Base-by-base conservation (phyloP, 2,113 vertebrate species). In the Chlorodrepanis virens region DNA sequence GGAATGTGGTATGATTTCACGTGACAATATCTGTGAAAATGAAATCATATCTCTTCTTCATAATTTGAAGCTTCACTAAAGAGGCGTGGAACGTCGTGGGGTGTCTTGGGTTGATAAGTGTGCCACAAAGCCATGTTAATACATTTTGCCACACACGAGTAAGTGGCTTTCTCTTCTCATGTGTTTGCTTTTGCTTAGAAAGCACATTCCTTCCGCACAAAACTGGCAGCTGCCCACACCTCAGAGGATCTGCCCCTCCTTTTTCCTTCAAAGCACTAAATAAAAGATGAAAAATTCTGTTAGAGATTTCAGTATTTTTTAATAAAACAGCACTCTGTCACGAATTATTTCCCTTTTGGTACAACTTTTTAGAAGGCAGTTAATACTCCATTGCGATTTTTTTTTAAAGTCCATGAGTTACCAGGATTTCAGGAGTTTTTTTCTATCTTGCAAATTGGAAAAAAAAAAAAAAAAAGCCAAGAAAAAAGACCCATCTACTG, bases 161-260 rank as follows among this genome's bases (percentile, higher is more conserved):
- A 57, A 87, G 52, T 78, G 60, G 47, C 72, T 89, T 90, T 64
- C 20, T 91, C 53, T 64, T 7, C 5, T 47, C 0, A 0, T 77
- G 39, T 83, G 45, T 89, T 93, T 87, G 53, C 24, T 37, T 87
- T 85, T 69, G 61, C 81, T 90, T 79, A 20, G 70, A 80, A 83
- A 85, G 44, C 83, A 71, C 47, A 83, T 94, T 94, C 65, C 71
- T 94, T 52, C 44, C 12, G 6, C 80, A 67, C 27, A 83, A 68
- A 89, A 90, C 52, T 93, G 88, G 60, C 82, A 89, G 59, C 79
- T 93, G 44, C 90, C 90, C 71, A 83, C 78, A 88, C 47, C 67
- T 90, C 78, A 80, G 52, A 52, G 24, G 15, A 77, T 88, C 50
- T 86, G 23, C 64, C n/a, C 37, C 60, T 90, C 42, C 42, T 71